A percentile compares a stretch with the other conserved stretches of the same genome.
These are phyloP conservation scores for Mesoclemmys tuberculata DNA, from an alignment of 2,113 vertebrate genomes.

Conservation along the genomic window DNA sequence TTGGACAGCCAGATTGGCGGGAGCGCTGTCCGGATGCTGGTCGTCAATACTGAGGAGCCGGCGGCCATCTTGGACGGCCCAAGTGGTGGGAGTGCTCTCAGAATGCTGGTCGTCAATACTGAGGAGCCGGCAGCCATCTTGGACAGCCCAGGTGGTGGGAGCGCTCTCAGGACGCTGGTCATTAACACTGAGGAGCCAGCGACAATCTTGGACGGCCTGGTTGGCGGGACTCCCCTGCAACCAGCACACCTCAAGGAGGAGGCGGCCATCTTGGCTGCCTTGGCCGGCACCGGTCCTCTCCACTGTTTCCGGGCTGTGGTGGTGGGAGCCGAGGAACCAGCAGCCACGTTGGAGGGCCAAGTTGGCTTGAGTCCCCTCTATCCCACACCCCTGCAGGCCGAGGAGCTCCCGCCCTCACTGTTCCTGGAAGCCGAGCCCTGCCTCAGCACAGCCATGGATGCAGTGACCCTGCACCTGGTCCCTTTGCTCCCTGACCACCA, in stretches of 20 bases:
- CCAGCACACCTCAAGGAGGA: neutral
- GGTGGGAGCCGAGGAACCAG: neutral
- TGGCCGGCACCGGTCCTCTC: neutral
- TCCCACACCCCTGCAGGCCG: conserved; percentile 16
- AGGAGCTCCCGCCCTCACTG: neutral
- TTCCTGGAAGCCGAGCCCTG: neutral
- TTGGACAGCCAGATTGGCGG: neutral
- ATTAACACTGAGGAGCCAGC: too few species aligned
- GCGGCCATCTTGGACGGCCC: neutral
- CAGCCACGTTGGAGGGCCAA: neutral
- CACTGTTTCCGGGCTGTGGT: neutral
- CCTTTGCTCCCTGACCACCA: neutral
- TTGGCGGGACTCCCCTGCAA: neutral
- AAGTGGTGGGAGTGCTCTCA: neutral
- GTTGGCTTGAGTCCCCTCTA: neutral
- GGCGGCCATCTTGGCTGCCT: neutral
- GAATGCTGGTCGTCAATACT: neutral
- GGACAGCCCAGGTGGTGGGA: too few species aligned
- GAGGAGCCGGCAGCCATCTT: neutral
- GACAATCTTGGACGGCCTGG: neutral
- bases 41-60: neutral
- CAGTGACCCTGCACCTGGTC: neutral
- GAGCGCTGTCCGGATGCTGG: neutral
- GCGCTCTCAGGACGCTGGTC: too few species aligned
- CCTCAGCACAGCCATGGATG: neutral